A percentile compares a stretch with the other conserved stretches of the same genome.
Evolutionary conservation across 1,140 invertebrate species (phyloP).

Genomic region (Olivierus martensii): DNA sequence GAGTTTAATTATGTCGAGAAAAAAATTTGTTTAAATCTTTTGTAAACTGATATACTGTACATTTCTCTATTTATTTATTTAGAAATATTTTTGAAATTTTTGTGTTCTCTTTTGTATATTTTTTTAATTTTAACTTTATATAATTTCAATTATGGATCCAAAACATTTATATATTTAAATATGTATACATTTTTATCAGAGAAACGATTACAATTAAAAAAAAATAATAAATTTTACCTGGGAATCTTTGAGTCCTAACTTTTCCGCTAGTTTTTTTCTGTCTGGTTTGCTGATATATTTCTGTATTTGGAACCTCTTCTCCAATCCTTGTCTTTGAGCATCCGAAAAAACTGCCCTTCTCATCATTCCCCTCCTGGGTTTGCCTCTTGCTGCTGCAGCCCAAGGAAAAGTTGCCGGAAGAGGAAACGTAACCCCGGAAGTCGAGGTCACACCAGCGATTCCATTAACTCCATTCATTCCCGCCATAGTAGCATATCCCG

Average conservation of each 20-base stretch:
- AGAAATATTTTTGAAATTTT: too few species aligned
- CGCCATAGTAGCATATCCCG: neutral
- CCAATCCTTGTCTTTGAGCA: constrained; percentile 81
- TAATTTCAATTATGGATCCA: too few species aligned
- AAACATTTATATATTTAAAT: too few species aligned
- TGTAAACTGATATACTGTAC: too few species aligned
- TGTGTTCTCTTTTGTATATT: too few species aligned
- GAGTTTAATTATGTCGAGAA: too few species aligned
- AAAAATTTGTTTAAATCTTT: too few species aligned
- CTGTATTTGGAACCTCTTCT: constrained; percentile 87
- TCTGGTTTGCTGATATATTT: constrained; percentile 98
- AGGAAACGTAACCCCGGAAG: constrained; percentile 12
- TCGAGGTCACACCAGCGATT: constrained; percentile 2
- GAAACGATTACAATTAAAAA: neutral
- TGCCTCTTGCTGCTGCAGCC: constrained; percentile 51
- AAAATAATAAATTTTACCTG: constrained; percentile 35
- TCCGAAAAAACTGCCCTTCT: constrained; percentile 85
- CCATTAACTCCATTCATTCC: constrained; percentile 2
- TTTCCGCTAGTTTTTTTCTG: constrained; percentile 86
- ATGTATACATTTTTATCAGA: too few species aligned
- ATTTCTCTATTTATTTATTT: too few species aligned
- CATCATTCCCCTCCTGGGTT: constrained; percentile 78
- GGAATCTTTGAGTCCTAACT: constrained; percentile 81
- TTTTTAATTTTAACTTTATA: too few species aligned
- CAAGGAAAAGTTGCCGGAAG: constrained; percentile 49